A percentile compares a stretch with the other conserved stretches of the same genome.
phyloP scores from a whole-genome alignment of 2,888 invertebrate species.

The Stenolophus ochropezus region DNA sequence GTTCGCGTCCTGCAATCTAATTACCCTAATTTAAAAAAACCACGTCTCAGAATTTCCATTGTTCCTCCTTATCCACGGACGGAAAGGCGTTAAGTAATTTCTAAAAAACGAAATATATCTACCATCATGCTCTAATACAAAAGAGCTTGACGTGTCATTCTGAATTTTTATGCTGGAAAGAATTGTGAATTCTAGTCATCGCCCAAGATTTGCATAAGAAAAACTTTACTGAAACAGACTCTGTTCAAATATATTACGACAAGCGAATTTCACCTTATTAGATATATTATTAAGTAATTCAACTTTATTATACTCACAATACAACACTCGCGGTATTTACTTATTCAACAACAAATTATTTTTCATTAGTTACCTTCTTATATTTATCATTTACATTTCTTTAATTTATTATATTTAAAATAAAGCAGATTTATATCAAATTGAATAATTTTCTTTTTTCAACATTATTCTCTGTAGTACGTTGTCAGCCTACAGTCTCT shows the following conservation, averaged over 20 bases:
- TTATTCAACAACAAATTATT: no score
- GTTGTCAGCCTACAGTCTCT: no score
- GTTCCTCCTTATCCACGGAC: constrained; percentile 29
- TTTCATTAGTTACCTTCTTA: no score
- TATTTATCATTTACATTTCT: no score
- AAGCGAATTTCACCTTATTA: neutral
- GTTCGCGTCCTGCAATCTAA: constrained; percentile 44
- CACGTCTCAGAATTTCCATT: constrained; percentile 47
- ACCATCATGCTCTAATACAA: constrained; percentile 24
- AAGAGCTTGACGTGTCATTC: constrained; percentile 18
- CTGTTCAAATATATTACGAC: neutral
- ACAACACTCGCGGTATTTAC: no score
- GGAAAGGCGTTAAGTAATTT: constrained; percentile 32
- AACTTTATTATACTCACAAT: no score
- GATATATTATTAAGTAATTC: neutral
- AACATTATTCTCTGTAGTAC: no score
- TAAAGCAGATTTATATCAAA: no score
- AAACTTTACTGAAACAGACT: constrained; percentile 1
- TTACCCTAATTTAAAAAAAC: constrained; percentile 55
- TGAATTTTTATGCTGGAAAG: neutral
- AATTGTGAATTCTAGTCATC: neutral
- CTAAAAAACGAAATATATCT: constrained; percentile 32
- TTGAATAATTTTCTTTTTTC: no score
- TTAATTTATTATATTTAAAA: no score
- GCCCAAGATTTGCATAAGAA: constrained; percentile 6